Conservation (phyloP, 2,888 invertebrate genomes). For the Sarcophaga carnaria region DNA sequence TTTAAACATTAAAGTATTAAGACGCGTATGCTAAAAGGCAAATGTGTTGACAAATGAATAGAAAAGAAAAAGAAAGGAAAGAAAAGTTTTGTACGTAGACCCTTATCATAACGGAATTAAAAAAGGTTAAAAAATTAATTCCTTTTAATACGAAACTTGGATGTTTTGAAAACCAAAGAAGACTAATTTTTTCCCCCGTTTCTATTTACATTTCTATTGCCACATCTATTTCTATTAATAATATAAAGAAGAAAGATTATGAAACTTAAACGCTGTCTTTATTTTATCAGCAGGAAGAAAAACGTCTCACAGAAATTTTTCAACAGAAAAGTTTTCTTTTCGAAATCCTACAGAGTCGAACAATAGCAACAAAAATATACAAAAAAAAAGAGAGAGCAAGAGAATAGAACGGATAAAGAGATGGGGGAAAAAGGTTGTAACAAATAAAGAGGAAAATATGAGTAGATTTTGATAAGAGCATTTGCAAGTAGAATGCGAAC, state of each 20-base stretch:
- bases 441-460: constrained; percentile 38
- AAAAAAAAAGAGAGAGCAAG: neutral
- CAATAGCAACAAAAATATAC: neutral
- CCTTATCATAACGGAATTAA: neutral
- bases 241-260: no score
- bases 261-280: no score
- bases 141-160: neutral
- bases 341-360: neutral
- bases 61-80: neutral
- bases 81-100: neutral
- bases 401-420: neutral
- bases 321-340: no score
- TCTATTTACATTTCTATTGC: no score
- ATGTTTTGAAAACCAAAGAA: no score
- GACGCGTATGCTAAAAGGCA: neutral
- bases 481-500: constrained; percentile 5
- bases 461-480: constrained; percentile 58
- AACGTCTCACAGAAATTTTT: no score
- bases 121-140: neutral
- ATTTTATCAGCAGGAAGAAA: no score
- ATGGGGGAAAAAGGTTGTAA: neutral
- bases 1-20: no score
- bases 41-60: neutral
- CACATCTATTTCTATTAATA: no score
- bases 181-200: no score